phyloP scores from a whole-genome alignment of 2,113 vertebrate species.

The Dipodomys stephensi region DNA sequence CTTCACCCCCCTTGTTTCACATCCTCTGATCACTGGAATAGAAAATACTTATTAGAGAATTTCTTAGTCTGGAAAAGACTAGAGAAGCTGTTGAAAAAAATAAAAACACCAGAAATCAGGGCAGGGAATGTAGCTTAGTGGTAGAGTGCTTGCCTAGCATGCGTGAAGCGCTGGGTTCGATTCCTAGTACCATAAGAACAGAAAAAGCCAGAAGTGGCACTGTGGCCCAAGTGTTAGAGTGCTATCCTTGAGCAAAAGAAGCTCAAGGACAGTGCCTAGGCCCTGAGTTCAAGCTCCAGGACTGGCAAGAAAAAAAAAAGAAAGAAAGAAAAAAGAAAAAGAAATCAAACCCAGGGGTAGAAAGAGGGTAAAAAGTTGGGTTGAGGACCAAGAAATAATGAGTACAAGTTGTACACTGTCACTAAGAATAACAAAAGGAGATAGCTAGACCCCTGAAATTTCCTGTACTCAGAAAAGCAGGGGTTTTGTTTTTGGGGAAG shows the following conservation, averaged over 20 bases:
- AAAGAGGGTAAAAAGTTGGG: background rate
- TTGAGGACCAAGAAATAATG: background rate
- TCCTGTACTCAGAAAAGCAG: slow-evolving; percentile 27
- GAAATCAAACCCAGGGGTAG: slow-evolving; percentile 4
- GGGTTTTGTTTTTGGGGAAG: slow-evolving; percentile 12
- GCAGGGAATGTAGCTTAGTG: no score
- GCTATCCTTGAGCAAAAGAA: no score
- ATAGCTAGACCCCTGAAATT: slow-evolving; percentile 25
- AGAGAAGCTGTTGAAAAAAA: background rate
- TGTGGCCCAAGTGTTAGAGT: no score
- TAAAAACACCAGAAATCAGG: background rate
- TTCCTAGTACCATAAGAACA: no score
- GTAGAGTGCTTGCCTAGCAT: no score
- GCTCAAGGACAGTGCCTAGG: no score
- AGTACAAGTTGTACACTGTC: background rate
- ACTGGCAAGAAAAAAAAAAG: no score
- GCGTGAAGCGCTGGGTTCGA: no score
- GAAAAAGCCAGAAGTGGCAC: no score
- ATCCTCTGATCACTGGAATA: slow-evolving; percentile 20
- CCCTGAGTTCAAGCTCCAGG: no score
- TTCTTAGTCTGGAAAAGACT: slow-evolving; percentile 6
- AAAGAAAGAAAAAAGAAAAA: no score
- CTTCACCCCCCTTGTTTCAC: slow-evolving; percentile 12
- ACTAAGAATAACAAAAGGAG: background rate
- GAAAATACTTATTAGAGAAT: slow-evolving; percentile 49